Evolutionary conservation across 1,140 invertebrate genomes (phyloP).

Genomic region (Pseudomyrmex concolor): DNA sequence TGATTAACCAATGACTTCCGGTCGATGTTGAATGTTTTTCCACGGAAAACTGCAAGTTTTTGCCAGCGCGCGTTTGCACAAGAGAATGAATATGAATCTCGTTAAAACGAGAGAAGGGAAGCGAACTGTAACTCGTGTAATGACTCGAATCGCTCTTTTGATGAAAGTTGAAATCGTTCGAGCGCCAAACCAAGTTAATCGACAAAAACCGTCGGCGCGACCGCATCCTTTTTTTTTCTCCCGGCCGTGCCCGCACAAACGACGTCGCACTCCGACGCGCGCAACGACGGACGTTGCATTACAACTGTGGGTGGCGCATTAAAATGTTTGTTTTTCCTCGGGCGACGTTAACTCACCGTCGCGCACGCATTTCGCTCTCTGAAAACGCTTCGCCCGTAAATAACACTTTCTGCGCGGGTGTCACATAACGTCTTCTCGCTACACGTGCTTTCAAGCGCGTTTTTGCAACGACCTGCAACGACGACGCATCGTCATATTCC

Average conservation of each 20-base stretch:
- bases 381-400: slow-evolving; percentile 59
- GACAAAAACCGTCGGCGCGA: neutral
- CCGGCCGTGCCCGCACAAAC: neutral
- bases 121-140: neutral
- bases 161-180: slow-evolving; percentile 1
- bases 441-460: slow-evolving; percentile 62
- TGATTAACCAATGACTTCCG: slow-evolving; percentile 36
- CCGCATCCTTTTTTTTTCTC: neutral
- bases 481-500: slow-evolving; percentile 43
- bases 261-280: neutral
- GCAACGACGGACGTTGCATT: slow-evolving; percentile 38
- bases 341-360: slow-evolving; percentile 37
- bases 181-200: neutral
- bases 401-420: slow-evolving; percentile 67
- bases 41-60: neutral
- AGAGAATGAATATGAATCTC: neutral
- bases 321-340: slow-evolving; percentile 61
- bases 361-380: slow-evolving; percentile 14
- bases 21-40: slow-evolving; percentile 31
- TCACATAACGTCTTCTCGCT: slow-evolving; percentile 71
- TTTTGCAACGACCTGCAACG: slow-evolving; percentile 56
- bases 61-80: neutral
- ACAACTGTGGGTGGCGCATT: slow-evolving; percentile 45
- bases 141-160: neutral
- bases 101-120: slow-evolving; percentile 5